A percentile compares a stretch with the other conserved stretches of the same genome.
Evolutionary conservation across 2,888 invertebrate genomes (phyloP).

Genomic region (Acanthosepion pharaonis): DNA sequence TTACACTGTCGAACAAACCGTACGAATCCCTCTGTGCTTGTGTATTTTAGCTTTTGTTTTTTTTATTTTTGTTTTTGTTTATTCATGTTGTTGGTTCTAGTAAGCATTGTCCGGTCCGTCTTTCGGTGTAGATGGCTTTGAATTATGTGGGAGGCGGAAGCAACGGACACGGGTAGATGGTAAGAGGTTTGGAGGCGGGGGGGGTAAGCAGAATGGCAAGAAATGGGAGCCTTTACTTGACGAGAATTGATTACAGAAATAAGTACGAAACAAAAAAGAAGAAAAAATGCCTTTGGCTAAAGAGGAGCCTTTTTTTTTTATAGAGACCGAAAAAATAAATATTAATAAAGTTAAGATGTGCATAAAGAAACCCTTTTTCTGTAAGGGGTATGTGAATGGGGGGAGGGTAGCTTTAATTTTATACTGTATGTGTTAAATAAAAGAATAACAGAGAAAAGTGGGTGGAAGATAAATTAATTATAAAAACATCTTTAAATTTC

Average conservation of each 20-base stretch:
- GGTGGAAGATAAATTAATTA: too few relatives aligned
- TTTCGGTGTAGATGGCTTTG: not conserved
- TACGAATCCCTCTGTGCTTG: not conserved
- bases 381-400: too few relatives aligned
- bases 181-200: too few relatives aligned
- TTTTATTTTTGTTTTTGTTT: not conserved
- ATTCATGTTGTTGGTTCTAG: not conserved
- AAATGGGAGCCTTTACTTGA: not conserved
- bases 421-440: too few relatives aligned
- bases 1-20: not conserved
- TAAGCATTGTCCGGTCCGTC: constrained; percentile 18
- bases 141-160: not conserved
- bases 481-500: too few relatives aligned
- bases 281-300: not conserved
- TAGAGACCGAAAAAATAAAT: not conserved
- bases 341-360: not conserved
- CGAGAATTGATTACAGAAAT: not conserved
- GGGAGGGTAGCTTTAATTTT: too few relatives aligned
- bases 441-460: too few relatives aligned
- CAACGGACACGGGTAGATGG: not conserved
- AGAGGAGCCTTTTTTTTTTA: not conserved
- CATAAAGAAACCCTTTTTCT: too few relatives aligned
- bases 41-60: not conserved
- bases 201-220: too few relatives aligned
- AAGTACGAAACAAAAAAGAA: not conserved